Conservation (phyloP, 2,797 vertebrate genomes). For the Echeneis naucrates region DNA sequence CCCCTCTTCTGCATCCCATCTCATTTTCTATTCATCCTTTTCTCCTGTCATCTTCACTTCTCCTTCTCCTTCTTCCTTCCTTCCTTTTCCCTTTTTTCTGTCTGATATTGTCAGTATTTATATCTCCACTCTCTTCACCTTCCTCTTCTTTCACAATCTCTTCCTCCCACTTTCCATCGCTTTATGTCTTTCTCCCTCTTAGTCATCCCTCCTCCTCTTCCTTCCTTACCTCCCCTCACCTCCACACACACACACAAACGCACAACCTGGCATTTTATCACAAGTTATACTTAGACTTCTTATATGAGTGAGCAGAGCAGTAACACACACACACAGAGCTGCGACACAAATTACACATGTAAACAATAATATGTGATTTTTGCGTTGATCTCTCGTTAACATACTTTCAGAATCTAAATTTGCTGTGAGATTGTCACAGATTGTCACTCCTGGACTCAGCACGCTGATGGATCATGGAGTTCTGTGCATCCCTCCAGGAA, state of each 20-base stretch:
- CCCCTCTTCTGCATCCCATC: too few species aligned
- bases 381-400: neutral
- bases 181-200: neutral
- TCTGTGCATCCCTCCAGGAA: too few species aligned
- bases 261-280: constrained; percentile 28
- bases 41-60: neutral
- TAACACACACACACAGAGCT: neutral
- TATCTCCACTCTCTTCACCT: neutral
- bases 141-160: neutral
- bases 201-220: too few species aligned
- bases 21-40: too few species aligned
- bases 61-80: too few species aligned
- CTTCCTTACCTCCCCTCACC: rapidly evolving
- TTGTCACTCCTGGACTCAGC: too few species aligned
- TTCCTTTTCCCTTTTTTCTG: too few species aligned
- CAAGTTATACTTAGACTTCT: constrained; percentile 6
- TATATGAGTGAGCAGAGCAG: constrained; percentile 17
- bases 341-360: neutral
- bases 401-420: neutral
- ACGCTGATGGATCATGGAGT: too few species aligned
- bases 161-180: neutral
- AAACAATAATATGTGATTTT: neutral
- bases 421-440: too few species aligned
- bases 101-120: too few species aligned
- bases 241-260: constrained; percentile 13